Conservation (phyloP, 1,140 invertebrate genomes). For the Cydia splendana region DNA sequence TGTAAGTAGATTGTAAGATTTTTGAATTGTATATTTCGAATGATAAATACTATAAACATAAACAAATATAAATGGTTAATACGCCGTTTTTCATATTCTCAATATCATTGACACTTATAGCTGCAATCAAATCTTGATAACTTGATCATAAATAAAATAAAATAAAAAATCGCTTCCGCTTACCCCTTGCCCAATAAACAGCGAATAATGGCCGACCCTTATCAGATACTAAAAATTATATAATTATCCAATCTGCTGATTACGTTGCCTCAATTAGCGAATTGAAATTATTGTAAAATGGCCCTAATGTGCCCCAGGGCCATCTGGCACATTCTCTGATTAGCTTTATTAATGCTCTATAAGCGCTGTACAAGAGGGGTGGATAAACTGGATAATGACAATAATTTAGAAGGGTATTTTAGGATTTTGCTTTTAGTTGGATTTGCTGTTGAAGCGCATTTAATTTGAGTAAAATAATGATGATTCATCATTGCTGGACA, state of each 20-base stretch:
- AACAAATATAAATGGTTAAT: too few relatives aligned
- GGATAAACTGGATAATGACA: not conserved
- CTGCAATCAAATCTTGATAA: too few relatives aligned
- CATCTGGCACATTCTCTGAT: conserved; percentile 31
- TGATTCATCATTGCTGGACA: too few relatives aligned
- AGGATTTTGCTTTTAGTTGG: not conserved
- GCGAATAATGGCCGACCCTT: conserved; percentile 12
- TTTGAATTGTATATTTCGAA: too few relatives aligned
- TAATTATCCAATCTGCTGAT: conserved; percentile 32
- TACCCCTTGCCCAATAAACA: not conserved
- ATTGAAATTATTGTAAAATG: conserved; percentile 34
- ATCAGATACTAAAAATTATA: conserved; percentile 31
- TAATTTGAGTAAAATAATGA: not conserved
- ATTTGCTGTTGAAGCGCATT: not conserved
- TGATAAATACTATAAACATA: too few relatives aligned
- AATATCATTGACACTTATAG: too few relatives aligned
- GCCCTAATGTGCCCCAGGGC: conserved; percentile 10
- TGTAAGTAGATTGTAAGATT: too few relatives aligned
- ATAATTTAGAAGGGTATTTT: not conserved
- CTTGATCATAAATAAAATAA: not conserved
- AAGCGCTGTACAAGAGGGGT: not conserved
- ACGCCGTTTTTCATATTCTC: too few relatives aligned
- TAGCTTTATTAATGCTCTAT: conserved; percentile 25
- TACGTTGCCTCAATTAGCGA: conserved; percentile 19
- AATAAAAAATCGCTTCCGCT: conserved; percentile 1